Evolutionary conservation across 2,797 vertebrate species (phyloP), one percentile per base, ranked within the genome.

Genomic region (Danio choprae): DNA sequence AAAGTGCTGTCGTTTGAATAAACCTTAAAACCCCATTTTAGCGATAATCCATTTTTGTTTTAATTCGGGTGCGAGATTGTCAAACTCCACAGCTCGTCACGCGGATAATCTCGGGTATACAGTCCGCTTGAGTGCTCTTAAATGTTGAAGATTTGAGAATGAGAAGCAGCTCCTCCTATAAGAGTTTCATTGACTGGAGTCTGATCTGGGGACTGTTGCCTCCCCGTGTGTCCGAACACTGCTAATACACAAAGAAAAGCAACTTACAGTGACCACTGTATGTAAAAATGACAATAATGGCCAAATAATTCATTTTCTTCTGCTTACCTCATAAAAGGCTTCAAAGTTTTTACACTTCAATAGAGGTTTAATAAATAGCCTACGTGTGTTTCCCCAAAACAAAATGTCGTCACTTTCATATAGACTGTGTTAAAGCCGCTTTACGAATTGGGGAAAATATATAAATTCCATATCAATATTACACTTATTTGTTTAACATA

Each of bases 81-180:
- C 22, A 13, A 11, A 7, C 2, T 46, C 38, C 11, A 15, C 62
- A 10, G 15, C 16, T 15, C 9, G 46, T 77, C 11, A 20, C 4
- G n/a, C 8, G 41, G 51, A 58, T 15, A 46, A 38, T 48, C 7
- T 59, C 53, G 6, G 15, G 18, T 46, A 18, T 53, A 10, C 15
- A 38, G 38, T 56, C 51, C 41, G 53, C 90, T 74, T 87, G 18
- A 59, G 79, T 55, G 56, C 67, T 84, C 82, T 85, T 83, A 77
- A 83, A 79, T 40, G 86, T 64, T 81, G 68, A 80, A 79, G 72
- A 77, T 69, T 79, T 72, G 80, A 38, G 75, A 77, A 77, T 50
- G 53, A 77, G 41, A 38, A 48, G 56, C 78, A 83, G 62, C 76
- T 85, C 74, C 84, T 89, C 91, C 90, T 88, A 75, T 75, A 65